Evolutionary conservation across 2,113 vertebrate species (phyloP).

Genomic region (Alouatta palliata): DNA sequence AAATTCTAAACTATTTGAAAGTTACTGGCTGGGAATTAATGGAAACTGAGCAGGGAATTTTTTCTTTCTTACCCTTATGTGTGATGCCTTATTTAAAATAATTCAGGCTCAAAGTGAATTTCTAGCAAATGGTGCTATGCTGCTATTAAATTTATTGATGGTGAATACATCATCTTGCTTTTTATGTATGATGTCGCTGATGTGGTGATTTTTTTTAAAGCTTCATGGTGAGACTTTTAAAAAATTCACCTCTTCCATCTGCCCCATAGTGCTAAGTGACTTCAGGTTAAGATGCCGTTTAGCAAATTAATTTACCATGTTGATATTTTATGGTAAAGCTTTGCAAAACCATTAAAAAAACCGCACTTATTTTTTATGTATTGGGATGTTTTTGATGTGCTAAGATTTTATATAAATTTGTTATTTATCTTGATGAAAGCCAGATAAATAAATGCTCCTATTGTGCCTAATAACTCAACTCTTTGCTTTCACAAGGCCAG

Average conservation of each 20-base stretch:
- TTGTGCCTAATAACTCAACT: slow-evolving; percentile 78
- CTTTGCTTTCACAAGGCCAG: slow-evolving; percentile 80
- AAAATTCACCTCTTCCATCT: slow-evolving; percentile 61
- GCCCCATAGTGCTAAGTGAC: slow-evolving; percentile 63
- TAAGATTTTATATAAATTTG: slow-evolving; percentile 79
- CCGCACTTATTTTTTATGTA: slow-evolving; percentile 68
- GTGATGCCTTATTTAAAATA: slow-evolving; percentile 72
- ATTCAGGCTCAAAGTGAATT: slow-evolving; percentile 72
- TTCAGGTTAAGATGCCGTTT: slow-evolving; percentile 64
- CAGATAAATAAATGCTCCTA: slow-evolving; percentile 77
- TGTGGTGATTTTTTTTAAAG: slow-evolving; percentile 50
- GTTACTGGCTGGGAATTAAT: slow-evolving; percentile 71
- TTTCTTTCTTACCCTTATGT: slow-evolving; percentile 52
- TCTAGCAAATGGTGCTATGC: slow-evolving; percentile 42
- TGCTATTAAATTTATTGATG: slow-evolving; percentile 63
- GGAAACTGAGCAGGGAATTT: slow-evolving; percentile 54
- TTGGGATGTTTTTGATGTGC: slow-evolving; percentile 65
- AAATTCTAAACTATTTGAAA: slow-evolving; percentile 67
- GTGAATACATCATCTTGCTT: slow-evolving; percentile 52
- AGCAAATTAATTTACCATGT: slow-evolving; percentile 71
- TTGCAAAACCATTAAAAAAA: slow-evolving; percentile 72
- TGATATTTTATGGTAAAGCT: slow-evolving; percentile 67
- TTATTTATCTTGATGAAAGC: slow-evolving; percentile 80
- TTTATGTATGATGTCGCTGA: slow-evolving; percentile 55
- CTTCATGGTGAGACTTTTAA: slow-evolving; percentile 53